Base-by-base conservation (phyloP, 2,113 vertebrate genomes). In the Donacobius atricapilla region DNA sequence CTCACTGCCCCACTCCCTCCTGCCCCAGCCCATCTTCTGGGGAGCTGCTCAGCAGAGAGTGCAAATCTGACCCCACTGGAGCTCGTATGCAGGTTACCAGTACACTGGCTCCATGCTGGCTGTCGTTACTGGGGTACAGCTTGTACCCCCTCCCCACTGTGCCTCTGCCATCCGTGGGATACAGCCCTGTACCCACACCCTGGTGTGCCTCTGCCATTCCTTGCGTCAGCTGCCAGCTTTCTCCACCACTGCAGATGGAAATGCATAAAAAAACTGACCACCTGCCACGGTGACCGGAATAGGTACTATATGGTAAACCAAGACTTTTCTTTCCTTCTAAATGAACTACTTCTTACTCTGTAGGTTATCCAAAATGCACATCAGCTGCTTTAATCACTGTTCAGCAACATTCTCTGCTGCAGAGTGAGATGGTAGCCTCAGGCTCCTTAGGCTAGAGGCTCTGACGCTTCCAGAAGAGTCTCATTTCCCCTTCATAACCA, bases 41-140 rank as follows among this genome's bases (percentile, higher is more conserved):
- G 33, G 20, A 71, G 27, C 47, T n/a, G n/a, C 39, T 91, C 33
- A 28, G 53, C 1, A 37, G 11, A 28, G 37, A 70, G 51, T 0
- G 45, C 4, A 33, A 54, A 35, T 17, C 20, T 42, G 57, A 54
- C 23, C 54, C 35, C 19, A 6, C 61, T 30, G 80, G 37, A 63
- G 14, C 66, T 72, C 1, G 0, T 18, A 2, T 0, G 3, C 35
- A 11, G 57, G 27, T 31, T n/a, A n/a, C 47, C 35, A 17, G 25
- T 2, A 8, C 7, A 6, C 31, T 33, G n/a, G 50, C 37, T 73
- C 28, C 16, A 2, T 3, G 63, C 0, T 28, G 66, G 47, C 5
- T 14, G 8, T 30, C 1, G 0, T 15, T 15, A 19, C 9, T 22
- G 37, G 35, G 21, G 28, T 44, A 50, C 17, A 71, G 48, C 54